phyloP scores from a whole-genome alignment of 2,113 vertebrate species.

The Seriola rivoliana region DNA sequence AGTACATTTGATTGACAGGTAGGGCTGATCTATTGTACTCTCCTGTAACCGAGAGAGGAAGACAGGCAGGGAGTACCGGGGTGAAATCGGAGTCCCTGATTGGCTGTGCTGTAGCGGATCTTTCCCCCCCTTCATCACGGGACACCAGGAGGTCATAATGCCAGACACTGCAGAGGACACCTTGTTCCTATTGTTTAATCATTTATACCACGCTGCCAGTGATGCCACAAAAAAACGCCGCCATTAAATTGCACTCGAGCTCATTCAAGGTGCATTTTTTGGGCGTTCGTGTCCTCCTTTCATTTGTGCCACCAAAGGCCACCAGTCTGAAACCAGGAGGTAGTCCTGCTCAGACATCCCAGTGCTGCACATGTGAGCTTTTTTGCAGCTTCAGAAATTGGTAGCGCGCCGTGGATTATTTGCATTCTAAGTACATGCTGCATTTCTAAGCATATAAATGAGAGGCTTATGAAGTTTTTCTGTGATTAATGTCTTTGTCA shows the following conservation, averaged over 20 bases:
- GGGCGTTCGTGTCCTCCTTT: not conserved
- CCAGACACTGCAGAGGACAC: constrained; percentile 69
- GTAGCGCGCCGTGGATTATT: constrained; percentile 22
- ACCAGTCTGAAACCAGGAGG: not conserved
- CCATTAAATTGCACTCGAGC: not conserved
- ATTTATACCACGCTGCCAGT: constrained; percentile 33
- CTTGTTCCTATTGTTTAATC: constrained; percentile 80
- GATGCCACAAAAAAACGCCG: not conserved
- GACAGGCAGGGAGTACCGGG: constrained; percentile 25
- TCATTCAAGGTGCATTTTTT: not conserved
- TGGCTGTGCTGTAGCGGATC: not conserved
- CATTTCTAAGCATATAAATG: constrained; percentile 9
- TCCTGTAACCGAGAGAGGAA: constrained; percentile 15
- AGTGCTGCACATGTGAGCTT: constrained; percentile 3
- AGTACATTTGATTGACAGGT: constrained; percentile 55
- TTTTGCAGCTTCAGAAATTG: not conserved
- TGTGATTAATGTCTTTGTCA: constrained; percentile 47
- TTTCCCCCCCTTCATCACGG: constrained; percentile 25
- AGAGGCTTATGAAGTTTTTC: constrained; percentile 31
- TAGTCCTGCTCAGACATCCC: not conserved
- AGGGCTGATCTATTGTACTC: constrained; percentile 43
- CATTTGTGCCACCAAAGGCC: not conserved
- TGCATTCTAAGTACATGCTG: constrained; percentile 11
- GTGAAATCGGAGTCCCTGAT: constrained; percentile 60
- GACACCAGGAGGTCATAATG: constrained; percentile 64